Base-by-base conservation (phyloP, 1,140 invertebrate genomes). In the Calephelis virginiensis region DNA sequence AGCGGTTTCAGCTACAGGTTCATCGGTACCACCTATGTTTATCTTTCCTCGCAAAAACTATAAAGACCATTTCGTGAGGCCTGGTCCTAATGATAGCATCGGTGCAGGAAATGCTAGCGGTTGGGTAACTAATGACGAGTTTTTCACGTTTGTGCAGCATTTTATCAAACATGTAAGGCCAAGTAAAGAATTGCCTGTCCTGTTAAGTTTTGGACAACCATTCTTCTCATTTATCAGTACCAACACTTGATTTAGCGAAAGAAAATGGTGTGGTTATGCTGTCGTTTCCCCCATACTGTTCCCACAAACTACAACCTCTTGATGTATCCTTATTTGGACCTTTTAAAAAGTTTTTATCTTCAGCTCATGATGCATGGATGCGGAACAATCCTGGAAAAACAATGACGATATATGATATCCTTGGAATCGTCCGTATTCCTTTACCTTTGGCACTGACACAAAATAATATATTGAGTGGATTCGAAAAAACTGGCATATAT, bases 401-500 rank as follows among this genome's bases (percentile, higher is more conserved):
- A 13, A 72, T 75, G 68, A 28, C 50, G 2, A 70, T 73, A 13
- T 70, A 76, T 65, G 69, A 73, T 6, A 69, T 72, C 7, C 70
- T 71, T 10, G 65, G 38, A 56, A 70, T 76, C 12, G 65, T 69
- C 3, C 65, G 53, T 37, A 45, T 59, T 12, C 70, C 71, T 9
- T 67, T 64, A 10, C 61, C 68, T 38, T 14, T 70, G 1, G 66
- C 61, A 66, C 63, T 40, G 17, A 70, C 68, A 1, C 49, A 59
- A n/a, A 17, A n/a, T 6, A 67, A 64, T 67, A 61, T 69, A 13
- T 46, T 61, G 11, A 68, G 50, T n/a, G 17, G 50, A n/a, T 69
- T 69, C 17, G 49, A 17, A 65, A 69, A 69, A 45, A 48, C 63
- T 60, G 56, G 56, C 17, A 60, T 60, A 43, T 47, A 12, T 17